phyloP scores from a whole-genome alignment of 2,113 vertebrate species.

The Catharus minimus region DNA sequence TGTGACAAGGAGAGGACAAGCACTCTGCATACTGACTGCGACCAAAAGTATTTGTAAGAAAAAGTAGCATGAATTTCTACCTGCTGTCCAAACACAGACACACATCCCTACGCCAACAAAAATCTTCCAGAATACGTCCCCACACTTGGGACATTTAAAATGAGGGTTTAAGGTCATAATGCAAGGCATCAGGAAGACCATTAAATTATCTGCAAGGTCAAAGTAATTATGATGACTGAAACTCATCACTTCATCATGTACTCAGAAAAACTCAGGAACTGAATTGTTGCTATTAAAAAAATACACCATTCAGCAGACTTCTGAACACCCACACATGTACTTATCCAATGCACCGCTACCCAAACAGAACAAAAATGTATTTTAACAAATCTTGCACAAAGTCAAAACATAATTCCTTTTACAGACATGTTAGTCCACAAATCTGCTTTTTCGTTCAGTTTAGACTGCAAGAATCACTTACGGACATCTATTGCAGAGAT shows the following conservation, averaged over 20 bases:
- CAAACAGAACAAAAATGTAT: slow-evolving; percentile 50
- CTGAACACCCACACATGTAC: slow-evolving; percentile 11
- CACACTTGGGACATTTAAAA: neutral
- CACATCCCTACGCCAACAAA: neutral
- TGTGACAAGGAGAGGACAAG: neutral
- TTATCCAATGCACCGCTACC: slow-evolving; percentile 17
- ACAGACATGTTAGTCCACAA: slow-evolving; percentile 38
- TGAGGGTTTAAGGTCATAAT: neutral
- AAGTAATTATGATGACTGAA: neutral
- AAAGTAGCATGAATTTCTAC: neutral
- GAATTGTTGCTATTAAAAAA: neutral
- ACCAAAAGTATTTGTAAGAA: neutral
- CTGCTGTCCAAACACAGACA: neutral
- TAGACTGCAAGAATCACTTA: slow-evolving; percentile 13
- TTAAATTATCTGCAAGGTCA: neutral
- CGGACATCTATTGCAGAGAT: slow-evolving; percentile 24
- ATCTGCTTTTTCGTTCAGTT: slow-evolving; percentile 29
- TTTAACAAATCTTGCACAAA: slow-evolving; percentile 46
- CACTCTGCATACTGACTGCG: neutral
- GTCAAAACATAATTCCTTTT: slow-evolving; percentile 41
- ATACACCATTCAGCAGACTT: neutral
- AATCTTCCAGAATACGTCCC: neutral
- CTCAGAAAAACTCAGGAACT: neutral
- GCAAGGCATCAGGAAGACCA: neutral
- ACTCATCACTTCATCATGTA: neutral